Conservation (phyloP, 2,888 invertebrate genomes). For the Pherbina coryleti region DNA sequence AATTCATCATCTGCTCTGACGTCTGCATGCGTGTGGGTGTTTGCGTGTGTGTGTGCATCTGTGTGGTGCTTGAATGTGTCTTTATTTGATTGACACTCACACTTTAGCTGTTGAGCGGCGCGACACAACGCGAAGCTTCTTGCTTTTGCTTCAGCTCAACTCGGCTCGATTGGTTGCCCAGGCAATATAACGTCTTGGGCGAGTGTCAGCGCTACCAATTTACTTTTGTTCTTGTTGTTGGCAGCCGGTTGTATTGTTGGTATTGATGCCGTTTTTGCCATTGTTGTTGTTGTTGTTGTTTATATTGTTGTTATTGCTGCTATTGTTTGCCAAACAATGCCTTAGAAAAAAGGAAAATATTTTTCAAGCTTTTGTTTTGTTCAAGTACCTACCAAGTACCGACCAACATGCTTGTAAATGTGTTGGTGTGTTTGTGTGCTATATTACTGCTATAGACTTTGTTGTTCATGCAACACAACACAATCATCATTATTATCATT, state of each 20-base stretch:
- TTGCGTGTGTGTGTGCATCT: not conserved
- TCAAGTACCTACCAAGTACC: no score
- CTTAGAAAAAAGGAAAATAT: slow-evolving; percentile 33
- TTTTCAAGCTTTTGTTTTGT: no score
- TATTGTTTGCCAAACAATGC: slow-evolving; percentile 33
- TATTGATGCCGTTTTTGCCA: not conserved
- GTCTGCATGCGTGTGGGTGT: not conserved
- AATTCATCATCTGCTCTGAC: not conserved
- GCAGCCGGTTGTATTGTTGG: not conserved
- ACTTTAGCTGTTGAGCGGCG: not conserved
- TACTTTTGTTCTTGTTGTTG: not conserved
- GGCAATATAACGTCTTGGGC: no score
- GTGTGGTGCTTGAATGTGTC: not conserved
- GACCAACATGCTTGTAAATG: no score
- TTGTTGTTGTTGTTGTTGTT: not conserved
- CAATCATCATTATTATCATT: not conserved
- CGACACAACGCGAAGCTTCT: no score
- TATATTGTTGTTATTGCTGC: slow-evolving; percentile 10
- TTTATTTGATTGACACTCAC: not conserved
- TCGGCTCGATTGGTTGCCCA: no score
- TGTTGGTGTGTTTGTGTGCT: no score
- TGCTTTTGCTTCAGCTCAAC: no score
- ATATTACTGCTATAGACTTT: not conserved
- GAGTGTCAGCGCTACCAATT: not conserved
- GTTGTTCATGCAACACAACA: no score